Conservation (phyloP, 2,797 vertebrate species). For the Acanthiza pusilla region DNA sequence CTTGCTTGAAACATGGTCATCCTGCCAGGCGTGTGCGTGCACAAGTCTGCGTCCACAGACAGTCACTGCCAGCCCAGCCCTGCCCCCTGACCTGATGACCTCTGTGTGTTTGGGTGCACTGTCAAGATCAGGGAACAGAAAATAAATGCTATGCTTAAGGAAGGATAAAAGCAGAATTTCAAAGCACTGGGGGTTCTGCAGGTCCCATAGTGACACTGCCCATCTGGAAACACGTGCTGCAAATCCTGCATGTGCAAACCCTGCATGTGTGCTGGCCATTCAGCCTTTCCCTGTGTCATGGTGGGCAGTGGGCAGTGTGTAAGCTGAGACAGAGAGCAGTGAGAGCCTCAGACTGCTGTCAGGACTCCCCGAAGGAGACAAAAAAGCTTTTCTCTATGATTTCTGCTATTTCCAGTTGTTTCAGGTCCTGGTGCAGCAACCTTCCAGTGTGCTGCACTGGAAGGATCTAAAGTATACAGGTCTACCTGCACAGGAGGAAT, state of each 20-base stretch:
- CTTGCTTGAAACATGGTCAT: not conserved
- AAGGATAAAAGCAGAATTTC: not conserved
- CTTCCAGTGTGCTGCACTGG: not conserved
- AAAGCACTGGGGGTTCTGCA: not conserved
- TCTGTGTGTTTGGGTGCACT: not conserved
- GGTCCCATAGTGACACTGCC: not conserved
- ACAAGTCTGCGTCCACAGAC: not conserved
- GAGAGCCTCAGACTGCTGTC: not conserved
- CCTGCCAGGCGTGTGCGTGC: accelerated
- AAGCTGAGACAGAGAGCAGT: not conserved
- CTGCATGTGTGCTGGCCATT: accelerated
- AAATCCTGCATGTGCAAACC: accelerated
- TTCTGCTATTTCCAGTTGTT: not conserved
- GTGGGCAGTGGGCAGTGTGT: not conserved
- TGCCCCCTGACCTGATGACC: not conserved
- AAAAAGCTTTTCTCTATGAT: not conserved
- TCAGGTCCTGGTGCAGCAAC: not conserved
- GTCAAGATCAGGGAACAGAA: not conserved
- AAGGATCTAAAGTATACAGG: not conserved
- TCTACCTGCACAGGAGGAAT: not conserved
- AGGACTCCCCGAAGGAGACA: not conserved
- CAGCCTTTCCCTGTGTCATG: not conserved
- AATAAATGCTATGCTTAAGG: not conserved
- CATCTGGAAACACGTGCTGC: not conserved
- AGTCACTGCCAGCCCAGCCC: not conserved